Base-by-base conservation (phyloP, 92 coral and sea anemone genomes). In the Micromussa lordhowensis region DNA sequence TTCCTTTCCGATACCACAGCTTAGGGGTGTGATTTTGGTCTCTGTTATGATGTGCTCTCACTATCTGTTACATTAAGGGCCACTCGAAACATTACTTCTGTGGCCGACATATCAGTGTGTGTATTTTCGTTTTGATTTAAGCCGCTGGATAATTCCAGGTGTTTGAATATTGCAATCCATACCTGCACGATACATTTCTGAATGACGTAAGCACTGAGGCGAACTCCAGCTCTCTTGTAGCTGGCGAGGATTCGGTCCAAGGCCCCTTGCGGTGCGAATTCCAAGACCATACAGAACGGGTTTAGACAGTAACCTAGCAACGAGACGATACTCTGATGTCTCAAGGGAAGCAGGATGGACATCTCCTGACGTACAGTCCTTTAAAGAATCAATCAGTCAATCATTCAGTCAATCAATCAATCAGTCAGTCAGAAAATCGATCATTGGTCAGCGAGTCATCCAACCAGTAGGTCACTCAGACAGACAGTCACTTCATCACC, bases 151-250 rank as follows among this genome's bases (percentile, higher is more conserved):
- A 16, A 77, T 9, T 44, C 51, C 51, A 44, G 13, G 51, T 44
- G 11, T 7, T 44, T 44, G 14, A 11, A 24, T 19, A 18, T 35
- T 7, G 18, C 29, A 19, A 8, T 73, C 84, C 71, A 3, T 57
- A 97, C 99, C 99, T 97, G 99, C 14, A 96, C 95, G 55, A 96
- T 94, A 86, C 99, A 97, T 77, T 97, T 97, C 95, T 96, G 97
- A 68, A 94, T 92, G 80, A 97, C 98, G 88, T 91, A 97, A 38
- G 98, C 95, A 78, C 96, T 95, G 0, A 97, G 94, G 0, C 98
- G 89, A 13, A 93, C 92, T 21, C 95, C 98, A 34, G 93, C 96
- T 83, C 98, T 91, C 81, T 96, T 97, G 91, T 96, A 97, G 74
- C 90, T 95, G 28, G 93, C 95, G 53, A 97, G 91, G 5, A 97